phyloP scores from a whole-genome alignment of 2,888 invertebrate genomes.

The Resseliella maxima region DNA sequence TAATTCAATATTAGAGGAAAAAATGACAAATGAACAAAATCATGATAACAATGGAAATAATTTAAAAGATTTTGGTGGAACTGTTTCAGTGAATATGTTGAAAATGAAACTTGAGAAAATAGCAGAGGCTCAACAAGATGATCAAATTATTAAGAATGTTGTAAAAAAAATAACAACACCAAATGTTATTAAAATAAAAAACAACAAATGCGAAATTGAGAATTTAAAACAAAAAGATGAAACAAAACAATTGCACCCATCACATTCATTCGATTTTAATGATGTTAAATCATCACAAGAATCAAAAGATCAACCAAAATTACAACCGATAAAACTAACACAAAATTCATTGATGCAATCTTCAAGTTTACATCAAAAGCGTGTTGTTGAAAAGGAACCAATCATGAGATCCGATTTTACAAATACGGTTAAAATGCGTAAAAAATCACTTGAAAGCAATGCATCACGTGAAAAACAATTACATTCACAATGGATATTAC shows the following conservation, averaged over 20 bases:
- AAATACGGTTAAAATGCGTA: constrained; percentile 67
- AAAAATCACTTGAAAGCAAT: constrained; percentile 66
- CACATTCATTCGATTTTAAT: background rate
- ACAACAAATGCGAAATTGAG: background rate
- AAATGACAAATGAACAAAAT: constrained; percentile 58
- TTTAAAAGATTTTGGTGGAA: constrained; percentile 56
- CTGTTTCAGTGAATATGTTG: constrained; percentile 63
- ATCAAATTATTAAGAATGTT: background rate
- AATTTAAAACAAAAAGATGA: background rate
- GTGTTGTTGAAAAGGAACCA: constrained; percentile 60
- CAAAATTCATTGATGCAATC: constrained; percentile 25
- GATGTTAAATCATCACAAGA: background rate
- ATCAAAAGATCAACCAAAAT: background rate
- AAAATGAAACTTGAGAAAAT: constrained; percentile 66
- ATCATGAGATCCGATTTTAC: constrained; percentile 67
- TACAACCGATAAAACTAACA: background rate
- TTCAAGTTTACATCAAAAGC: constrained; percentile 37
- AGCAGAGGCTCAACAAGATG: constrained; percentile 61
- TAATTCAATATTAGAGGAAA: constrained; percentile 58
- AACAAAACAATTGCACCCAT: background rate
- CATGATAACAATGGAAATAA: background rate
- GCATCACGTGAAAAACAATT: constrained; percentile 63
- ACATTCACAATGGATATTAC: constrained; percentile 57
- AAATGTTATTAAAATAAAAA: background rate
- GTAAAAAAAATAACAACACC: background rate